Evolutionary conservation across 2,888 invertebrate genomes (phyloP).

Genomic region (Laothoe populi): DNA sequence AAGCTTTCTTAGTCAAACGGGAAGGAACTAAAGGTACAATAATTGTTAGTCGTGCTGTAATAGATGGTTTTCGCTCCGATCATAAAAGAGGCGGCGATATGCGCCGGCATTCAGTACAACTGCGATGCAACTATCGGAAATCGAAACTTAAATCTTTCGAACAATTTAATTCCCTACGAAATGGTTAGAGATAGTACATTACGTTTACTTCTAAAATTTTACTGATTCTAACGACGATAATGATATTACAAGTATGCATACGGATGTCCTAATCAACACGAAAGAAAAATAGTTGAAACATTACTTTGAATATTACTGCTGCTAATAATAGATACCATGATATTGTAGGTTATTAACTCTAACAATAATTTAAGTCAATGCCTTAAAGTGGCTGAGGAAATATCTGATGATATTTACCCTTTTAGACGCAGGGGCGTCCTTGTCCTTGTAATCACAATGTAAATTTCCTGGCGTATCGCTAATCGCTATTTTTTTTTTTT

Average conservation of each 20-base stretch:
- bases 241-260: conserved; percentile 3
- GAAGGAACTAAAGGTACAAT: conserved; percentile 58
- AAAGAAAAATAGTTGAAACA: no score
- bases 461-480: no score
- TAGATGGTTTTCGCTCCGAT: conserved; percentile 53
- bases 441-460: no score
- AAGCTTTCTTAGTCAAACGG: conserved; percentile 46
- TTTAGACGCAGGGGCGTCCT: no score
- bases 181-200: conserved; percentile 2
- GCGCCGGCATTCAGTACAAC: conserved; percentile 31
- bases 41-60: conserved; percentile 57
- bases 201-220: background rate
- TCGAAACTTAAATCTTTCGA: conserved; percentile 23
- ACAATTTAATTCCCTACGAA: conserved; percentile 12
- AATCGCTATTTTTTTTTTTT: no score
- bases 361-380: no score
- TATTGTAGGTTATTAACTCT: no score
- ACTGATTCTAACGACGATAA: conserved; percentile 1
- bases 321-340: no score
- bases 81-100: conserved; percentile 50
- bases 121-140: conserved; percentile 24
- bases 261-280: no score
- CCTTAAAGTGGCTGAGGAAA: no score
- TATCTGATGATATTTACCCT: no score
- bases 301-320: no score